Evolutionary conservation across 2,888 invertebrate genomes (phyloP).

Genomic region (Orchesellides sinensis): DNA sequence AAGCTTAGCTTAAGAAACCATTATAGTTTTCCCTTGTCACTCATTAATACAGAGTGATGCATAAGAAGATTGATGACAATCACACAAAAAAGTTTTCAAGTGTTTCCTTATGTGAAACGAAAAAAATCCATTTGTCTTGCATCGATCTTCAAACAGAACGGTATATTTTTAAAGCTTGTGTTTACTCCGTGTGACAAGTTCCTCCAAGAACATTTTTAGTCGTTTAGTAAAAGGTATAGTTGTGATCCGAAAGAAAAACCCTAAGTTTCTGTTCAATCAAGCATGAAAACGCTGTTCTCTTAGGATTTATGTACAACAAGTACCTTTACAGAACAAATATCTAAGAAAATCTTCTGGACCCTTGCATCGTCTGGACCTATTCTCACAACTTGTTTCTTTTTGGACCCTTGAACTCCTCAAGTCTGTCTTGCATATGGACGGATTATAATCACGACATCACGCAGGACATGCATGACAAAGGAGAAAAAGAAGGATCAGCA

Average conservation of each 20-base stretch:
- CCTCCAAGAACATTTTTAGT: background rate
- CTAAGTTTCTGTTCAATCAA: too few species aligned
- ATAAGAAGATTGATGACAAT: slow-evolving; percentile 22
- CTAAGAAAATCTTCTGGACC: background rate
- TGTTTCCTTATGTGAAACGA: background rate
- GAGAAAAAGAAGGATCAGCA: background rate
- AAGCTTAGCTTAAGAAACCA: background rate
- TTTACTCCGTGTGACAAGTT: background rate
- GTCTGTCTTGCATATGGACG: background rate
- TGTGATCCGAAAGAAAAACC: too few species aligned
- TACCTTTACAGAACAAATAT: too few species aligned
- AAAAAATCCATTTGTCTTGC: slow-evolving; percentile 22
- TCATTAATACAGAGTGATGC: background rate
- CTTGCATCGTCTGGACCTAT: too few species aligned
- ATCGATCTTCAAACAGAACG: background rate
- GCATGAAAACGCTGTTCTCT: too few species aligned
- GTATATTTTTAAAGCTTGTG: background rate
- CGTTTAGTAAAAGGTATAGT: background rate
- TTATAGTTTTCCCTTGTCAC: background rate
- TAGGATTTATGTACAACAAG: too few species aligned
- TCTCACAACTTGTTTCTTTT: slow-evolving; percentile 9
- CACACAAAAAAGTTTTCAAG: slow-evolving; percentile 19
- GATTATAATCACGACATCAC: background rate
- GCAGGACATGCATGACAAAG: background rate
- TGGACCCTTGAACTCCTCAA: slow-evolving; percentile 40